Conservation (phyloP, 1,140 invertebrate genomes). For the Drosophila takahashii region DNA sequence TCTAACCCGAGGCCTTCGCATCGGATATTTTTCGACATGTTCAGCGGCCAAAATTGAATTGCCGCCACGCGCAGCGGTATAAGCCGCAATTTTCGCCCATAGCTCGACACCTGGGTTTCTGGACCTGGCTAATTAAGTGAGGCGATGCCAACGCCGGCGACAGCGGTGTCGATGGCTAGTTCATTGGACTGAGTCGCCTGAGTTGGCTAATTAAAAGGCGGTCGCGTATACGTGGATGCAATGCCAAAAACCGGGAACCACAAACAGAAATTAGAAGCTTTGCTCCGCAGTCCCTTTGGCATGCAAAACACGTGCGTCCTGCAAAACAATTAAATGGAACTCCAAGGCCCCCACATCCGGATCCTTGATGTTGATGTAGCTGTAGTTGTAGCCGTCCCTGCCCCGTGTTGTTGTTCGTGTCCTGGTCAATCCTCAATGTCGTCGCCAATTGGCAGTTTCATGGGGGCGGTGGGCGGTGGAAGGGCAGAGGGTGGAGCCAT, state of each 20-base stretch:
- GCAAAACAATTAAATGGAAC: slow-evolving; percentile 71
- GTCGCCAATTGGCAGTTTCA: slow-evolving; percentile 34
- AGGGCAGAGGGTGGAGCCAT: not conserved
- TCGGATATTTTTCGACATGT: slow-evolving; percentile 15
- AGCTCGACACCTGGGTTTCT: slow-evolving; percentile 15
- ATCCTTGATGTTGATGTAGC: slow-evolving; percentile 29
- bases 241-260: slow-evolving; percentile 62
- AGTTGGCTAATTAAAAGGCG: slow-evolving; percentile 73
- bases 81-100: slow-evolving; percentile 11
- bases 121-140: slow-evolving; percentile 61
- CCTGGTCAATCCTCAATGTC: slow-evolving; percentile 52
- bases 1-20: not conserved
- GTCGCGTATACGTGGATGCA: slow-evolving; percentile 64
- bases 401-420: slow-evolving; percentile 6
- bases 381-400: not conserved
- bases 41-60: slow-evolving; percentile 43
- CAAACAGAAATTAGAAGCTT: slow-evolving; percentile 56
- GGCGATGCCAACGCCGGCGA: slow-evolving; percentile 17
- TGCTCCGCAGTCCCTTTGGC: slow-evolving; percentile 26
- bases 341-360: slow-evolving; percentile 45
- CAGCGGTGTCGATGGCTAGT: slow-evolving; percentile 50
- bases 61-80: slow-evolving; percentile 16
- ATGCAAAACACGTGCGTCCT: slow-evolving; percentile 72
- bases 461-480: not conserved
- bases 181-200: slow-evolving; percentile 18